phyloP scores from a whole-genome alignment of 2,113 vertebrate species.

The Suricata suricatta region DNA sequence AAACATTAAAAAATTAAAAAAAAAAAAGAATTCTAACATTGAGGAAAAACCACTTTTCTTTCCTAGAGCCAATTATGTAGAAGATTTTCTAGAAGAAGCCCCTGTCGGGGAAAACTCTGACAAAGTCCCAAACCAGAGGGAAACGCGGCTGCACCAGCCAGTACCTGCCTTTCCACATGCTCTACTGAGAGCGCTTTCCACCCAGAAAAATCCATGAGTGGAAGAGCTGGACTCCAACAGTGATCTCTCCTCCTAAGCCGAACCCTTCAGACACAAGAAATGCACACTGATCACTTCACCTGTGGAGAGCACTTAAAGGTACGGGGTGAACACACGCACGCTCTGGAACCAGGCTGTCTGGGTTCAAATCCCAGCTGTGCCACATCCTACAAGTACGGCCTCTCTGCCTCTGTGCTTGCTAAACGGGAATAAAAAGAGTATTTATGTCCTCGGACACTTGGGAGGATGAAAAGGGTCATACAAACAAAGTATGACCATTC shows the following conservation, averaged over 20 bases:
- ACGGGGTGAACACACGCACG: accelerated
- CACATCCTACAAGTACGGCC: background rate
- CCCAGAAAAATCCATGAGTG: background rate
- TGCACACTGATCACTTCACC: background rate
- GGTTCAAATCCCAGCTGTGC: background rate
- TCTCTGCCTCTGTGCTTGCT: background rate
- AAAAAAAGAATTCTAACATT: background rate
- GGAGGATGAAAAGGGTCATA: background rate
- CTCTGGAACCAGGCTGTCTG: background rate
- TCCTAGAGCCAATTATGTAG: background rate
- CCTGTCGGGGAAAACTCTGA: accelerated
- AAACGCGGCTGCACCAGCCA: background rate
- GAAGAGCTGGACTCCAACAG: background rate
- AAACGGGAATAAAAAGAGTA: background rate
- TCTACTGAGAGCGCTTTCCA: background rate
- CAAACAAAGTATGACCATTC: background rate
- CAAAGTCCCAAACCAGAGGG: background rate
- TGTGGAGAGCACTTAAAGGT: background rate
- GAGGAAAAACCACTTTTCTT: background rate
- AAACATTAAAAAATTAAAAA: too few species aligned
- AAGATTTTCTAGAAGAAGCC: background rate
- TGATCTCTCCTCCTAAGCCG: background rate
- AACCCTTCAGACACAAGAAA: background rate
- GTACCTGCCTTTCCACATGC: accelerated
- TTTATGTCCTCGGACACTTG: background rate